Conservation (phyloP, 2,113 vertebrate genomes). For the Mellivora capensis region DNA sequence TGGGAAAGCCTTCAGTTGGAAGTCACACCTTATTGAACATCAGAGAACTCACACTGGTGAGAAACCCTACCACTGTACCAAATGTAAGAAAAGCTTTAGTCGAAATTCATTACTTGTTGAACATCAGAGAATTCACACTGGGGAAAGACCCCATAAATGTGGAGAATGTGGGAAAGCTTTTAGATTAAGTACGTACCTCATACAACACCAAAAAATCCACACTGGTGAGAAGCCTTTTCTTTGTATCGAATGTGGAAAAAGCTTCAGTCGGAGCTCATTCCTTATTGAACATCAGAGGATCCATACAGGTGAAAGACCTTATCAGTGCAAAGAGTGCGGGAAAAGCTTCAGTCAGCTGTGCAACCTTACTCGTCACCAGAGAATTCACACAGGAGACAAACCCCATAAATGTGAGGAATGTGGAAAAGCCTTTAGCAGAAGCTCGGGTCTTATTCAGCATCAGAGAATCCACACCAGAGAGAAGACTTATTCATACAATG, state of each 20-base stretch:
- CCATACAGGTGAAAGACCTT: conserved; percentile 74
- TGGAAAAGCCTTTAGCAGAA: conserved; percentile 77
- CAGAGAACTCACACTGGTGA: conserved; percentile 77
- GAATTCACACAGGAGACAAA: conserved; percentile 76
- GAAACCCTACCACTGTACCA: conserved; percentile 76
- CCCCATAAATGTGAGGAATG: conserved; percentile 74
- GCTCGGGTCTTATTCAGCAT: conserved; percentile 75
- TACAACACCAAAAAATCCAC: conserved; percentile 76
- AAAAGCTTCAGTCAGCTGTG: conserved; percentile 74
- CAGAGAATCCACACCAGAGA: conserved; percentile 74
- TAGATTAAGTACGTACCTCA: conserved; percentile 75
- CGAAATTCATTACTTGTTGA: conserved; percentile 74
- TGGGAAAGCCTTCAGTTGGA: conserved; percentile 78
- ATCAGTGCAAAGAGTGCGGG: conserved; percentile 71
- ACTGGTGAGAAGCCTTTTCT: conserved; percentile 76
- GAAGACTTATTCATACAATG: conserved; percentile 60
- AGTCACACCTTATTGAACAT: conserved; percentile 75
- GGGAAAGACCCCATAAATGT: conserved; percentile 76
- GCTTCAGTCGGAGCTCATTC: conserved; percentile 75
- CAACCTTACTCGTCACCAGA: conserved; percentile 75
- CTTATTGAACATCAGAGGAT: conserved; percentile 77
- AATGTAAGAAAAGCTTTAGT: conserved; percentile 77
- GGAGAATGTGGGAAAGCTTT: conserved; percentile 77
- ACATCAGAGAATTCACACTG: conserved; percentile 77
- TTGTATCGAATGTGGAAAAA: conserved; percentile 77